A percentile compares a stretch with the other conserved stretches of the same genome.
phyloP scores from a whole-genome alignment of 2,888 invertebrate genomes.

The Osedax frankpressi region DNA sequence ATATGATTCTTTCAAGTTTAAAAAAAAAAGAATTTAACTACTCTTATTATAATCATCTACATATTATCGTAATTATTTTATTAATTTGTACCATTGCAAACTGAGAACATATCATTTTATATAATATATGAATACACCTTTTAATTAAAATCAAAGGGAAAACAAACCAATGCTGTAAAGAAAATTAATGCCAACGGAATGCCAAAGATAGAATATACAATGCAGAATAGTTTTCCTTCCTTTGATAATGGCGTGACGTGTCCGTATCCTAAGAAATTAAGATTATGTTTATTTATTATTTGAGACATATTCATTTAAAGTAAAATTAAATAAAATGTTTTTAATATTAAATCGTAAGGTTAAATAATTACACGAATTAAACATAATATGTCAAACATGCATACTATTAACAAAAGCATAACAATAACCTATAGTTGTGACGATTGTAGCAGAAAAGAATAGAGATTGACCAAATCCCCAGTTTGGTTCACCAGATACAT shows the following conservation, averaged over 20 bases:
- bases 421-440: slow-evolving; percentile 70
- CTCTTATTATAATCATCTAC: too few relatives aligned
- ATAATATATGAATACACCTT: background rate
- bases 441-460: slow-evolving; percentile 73
- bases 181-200: slow-evolving; percentile 74
- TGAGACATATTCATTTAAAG: too few relatives aligned
- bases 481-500: slow-evolving; percentile 63
- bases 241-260: slow-evolving; percentile 73
- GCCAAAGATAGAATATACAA: slow-evolving; percentile 67
- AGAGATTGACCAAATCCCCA: slow-evolving; percentile 81
- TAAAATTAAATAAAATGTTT: too few relatives aligned
- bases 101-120: too few relatives aligned
- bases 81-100: too few relatives aligned
- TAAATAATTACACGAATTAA: background rate
- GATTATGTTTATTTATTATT: too few relatives aligned
- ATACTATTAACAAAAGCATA: too few relatives aligned
- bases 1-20: too few relatives aligned
- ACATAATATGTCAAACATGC: background rate
- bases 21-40: too few relatives aligned
- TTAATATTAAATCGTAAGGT: background rate
- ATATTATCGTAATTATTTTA: too few relatives aligned
- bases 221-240: slow-evolving; percentile 75
- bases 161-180: slow-evolving; percentile 66
- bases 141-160: too few relatives aligned
- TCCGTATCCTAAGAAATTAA: slow-evolving; percentile 60